These are phyloP conservation scores for Silurus aristotelis DNA, from an alignment of 2,797 vertebrate genomes.

Conservation along the genomic window DNA sequence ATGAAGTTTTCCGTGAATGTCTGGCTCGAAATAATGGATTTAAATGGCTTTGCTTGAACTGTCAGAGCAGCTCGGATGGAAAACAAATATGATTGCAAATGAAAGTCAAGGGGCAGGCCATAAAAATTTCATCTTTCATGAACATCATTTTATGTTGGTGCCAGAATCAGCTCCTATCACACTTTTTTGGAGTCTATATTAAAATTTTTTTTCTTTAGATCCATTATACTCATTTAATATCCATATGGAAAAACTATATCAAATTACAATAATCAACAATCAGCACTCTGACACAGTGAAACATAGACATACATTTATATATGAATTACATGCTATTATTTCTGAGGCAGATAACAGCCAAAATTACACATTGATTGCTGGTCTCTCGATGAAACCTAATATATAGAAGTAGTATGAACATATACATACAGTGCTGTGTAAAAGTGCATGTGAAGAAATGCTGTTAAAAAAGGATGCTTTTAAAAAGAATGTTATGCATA, in stretches of 20 bases:
- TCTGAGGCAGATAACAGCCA: not conserved
- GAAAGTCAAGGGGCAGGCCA: conserved; percentile 59
- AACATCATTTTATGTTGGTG: conserved; percentile 27
- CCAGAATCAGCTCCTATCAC: conserved; percentile 19
- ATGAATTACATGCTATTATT: not conserved
- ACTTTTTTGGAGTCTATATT: conserved; percentile 7
- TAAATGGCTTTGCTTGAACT: conserved; percentile 31
- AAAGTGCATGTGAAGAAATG: not conserved
- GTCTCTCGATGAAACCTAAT: not conserved
- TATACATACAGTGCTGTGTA: not conserved
- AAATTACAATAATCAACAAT: not conserved
- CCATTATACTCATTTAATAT: not conserved
- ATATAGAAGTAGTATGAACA: not conserved
- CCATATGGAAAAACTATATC: not conserved
- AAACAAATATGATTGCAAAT: conserved; percentile 55
- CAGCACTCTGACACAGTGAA: not conserved
- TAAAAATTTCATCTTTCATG: conserved; percentile 43
- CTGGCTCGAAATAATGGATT: conserved; percentile 7
- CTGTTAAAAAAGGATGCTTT: not conserved
- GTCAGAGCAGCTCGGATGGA: conserved; percentile 35
- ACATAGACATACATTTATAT: not conserved
- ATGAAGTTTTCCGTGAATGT: not conserved
- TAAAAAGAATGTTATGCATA: not conserved
- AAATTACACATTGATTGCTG: not conserved
- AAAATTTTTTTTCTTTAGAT: not conserved